Evolutionary conservation across 2,113 vertebrate genomes (phyloP).

Genomic region (Brevimyrus niger): DNA sequence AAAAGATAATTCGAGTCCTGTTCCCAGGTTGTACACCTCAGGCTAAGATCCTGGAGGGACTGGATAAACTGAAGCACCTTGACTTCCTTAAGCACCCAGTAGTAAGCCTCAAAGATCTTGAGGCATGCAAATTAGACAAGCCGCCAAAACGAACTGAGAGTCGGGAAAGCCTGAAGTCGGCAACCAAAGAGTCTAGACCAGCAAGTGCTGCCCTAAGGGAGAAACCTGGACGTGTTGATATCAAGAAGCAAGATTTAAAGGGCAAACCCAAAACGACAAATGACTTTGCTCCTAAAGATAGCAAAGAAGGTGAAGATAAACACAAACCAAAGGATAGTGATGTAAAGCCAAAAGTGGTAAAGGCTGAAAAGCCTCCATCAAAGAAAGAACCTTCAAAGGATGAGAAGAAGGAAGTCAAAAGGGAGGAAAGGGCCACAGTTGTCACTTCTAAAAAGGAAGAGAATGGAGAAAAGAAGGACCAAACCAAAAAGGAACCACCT

Average conservation of each 20-base stretch:
- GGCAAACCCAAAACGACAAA: slow-evolving; percentile 49
- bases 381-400: slow-evolving; percentile 69
- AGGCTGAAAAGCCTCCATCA: slow-evolving; percentile 42
- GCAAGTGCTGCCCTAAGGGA: slow-evolving; percentile 47
- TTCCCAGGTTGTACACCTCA: slow-evolving; percentile 87
- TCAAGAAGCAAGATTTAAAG: slow-evolving; percentile 58
- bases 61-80: slow-evolving; percentile 80
- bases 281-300: slow-evolving; percentile 44
- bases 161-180: slow-evolving; percentile 73
- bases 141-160: slow-evolving; percentile 70
- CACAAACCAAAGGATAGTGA: slow-evolving; percentile 51
- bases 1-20: slow-evolving; percentile 80
- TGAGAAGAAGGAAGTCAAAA: slow-evolving; percentile 54
- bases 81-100: slow-evolving; percentile 73
- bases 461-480: slow-evolving; percentile 47
- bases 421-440: slow-evolving; percentile 49
- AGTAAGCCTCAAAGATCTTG: slow-evolving; percentile 71
- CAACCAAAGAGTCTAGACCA: slow-evolving; percentile 47
- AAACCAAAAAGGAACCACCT: slow-evolving; percentile 42
- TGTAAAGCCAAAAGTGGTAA: slow-evolving; percentile 44
- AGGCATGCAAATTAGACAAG: slow-evolving; percentile 47
- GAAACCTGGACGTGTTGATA: slow-evolving; percentile 41
- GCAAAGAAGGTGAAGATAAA: slow-evolving; percentile 60
- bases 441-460: slow-evolving; percentile 48
- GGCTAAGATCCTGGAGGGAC: slow-evolving; percentile 73